Conservation (phyloP, 1,140 invertebrate species). For the Araneus ventricosus region DNA sequence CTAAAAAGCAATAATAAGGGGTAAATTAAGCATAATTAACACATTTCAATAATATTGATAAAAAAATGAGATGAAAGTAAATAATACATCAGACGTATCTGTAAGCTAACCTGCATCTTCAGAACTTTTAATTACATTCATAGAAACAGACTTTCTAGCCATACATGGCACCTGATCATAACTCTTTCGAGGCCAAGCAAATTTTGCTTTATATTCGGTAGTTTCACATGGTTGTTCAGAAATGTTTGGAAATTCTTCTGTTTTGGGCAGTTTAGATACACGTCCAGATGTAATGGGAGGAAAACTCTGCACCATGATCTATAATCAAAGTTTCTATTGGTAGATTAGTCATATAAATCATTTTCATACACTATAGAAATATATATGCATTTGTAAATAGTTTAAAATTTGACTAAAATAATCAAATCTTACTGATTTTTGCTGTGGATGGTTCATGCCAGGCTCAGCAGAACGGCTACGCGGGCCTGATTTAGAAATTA, state of each 20-base stretch:
- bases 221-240: constrained; percentile 54
- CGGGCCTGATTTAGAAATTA: constrained; percentile 66
- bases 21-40: background rate
- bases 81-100: background rate
- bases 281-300: constrained; percentile 69
- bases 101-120: constrained; percentile 42
- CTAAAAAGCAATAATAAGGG: background rate
- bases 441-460: constrained; percentile 50
- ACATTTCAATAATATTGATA: background rate
- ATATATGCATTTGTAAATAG: too few relatives aligned
- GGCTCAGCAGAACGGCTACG: constrained; percentile 74
- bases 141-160: constrained; percentile 72
- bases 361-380: background rate
- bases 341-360: too few relatives aligned
- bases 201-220: constrained; percentile 71
- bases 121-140: constrained; percentile 63
- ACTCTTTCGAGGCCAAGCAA: constrained; percentile 68
- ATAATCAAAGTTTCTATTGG: background rate
- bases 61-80: background rate
- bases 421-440: constrained; percentile 50
- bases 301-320: constrained; percentile 75
- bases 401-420: background rate
- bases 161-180: constrained; percentile 10
- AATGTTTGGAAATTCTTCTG: constrained; percentile 61
- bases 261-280: constrained; percentile 57